Conservation (phyloP, 2,888 invertebrate genomes). For the Anorthoa munda region DNA sequence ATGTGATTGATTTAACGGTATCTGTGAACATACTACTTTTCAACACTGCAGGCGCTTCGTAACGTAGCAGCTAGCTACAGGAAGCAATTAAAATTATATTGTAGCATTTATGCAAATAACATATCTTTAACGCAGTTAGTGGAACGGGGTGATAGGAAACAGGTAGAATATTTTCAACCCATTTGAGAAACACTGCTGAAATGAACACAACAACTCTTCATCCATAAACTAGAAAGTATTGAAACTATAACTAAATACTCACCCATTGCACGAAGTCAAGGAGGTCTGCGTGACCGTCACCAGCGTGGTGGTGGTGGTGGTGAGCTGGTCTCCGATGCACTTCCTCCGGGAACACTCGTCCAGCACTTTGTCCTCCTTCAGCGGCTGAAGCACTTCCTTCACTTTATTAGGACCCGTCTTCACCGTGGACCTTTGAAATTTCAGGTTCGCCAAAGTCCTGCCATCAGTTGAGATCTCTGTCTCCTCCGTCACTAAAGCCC, state of each 20-base stretch:
- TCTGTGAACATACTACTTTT: neutral
- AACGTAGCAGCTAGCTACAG: too few relatives aligned
- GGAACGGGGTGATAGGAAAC: too few relatives aligned
- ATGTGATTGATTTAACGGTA: slow-evolving; percentile 27
- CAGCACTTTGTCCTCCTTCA: slow-evolving; percentile 83
- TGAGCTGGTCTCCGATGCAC: slow-evolving; percentile 85
- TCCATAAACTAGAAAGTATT: too few relatives aligned
- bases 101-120: neutral
- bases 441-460: slow-evolving; percentile 83
- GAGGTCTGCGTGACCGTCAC: slow-evolving; percentile 88
- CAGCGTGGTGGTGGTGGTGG: slow-evolving; percentile 86
- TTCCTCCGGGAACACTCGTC: slow-evolving; percentile 81
- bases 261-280: slow-evolving; percentile 89
- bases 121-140: too few relatives aligned
- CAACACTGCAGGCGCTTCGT: too few relatives aligned
- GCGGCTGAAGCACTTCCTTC: slow-evolving; percentile 83
- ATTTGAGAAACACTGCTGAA: neutral
- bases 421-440: slow-evolving; percentile 85
- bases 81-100: too few relatives aligned
- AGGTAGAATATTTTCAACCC: neutral
- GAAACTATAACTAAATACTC: slow-evolving; percentile 73
- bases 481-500: slow-evolving; percentile 86
- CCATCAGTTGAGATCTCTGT: slow-evolving; percentile 87
- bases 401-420: slow-evolving; percentile 84
- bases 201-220: neutral